Percentiles rank a stretch among this genome's conserved stretches.
Conservation (phyloP, 2,113 vertebrate genomes). For the Oncorhynchus clarkii region DNA sequence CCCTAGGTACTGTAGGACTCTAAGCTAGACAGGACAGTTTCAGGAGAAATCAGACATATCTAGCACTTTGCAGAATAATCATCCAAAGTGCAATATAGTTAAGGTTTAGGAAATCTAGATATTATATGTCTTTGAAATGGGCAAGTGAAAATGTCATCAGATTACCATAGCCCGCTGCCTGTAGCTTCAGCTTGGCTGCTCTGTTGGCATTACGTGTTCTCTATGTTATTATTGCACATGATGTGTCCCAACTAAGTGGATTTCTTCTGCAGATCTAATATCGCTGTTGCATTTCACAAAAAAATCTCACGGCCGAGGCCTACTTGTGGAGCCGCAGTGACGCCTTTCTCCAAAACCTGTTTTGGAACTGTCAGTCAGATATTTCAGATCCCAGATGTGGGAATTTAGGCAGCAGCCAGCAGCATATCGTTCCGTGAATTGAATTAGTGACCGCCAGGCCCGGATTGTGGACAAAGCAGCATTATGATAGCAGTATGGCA, state of each 20-base stretch:
- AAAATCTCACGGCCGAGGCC: background rate
- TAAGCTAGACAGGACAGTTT: constrained; percentile 11
- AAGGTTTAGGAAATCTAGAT: background rate
- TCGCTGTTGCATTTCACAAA: constrained; percentile 16
- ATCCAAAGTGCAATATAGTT: too few relatives aligned
- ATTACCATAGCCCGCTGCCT: constrained; percentile 25
- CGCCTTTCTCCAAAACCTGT: constrained; percentile 37
- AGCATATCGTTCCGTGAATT: constrained; percentile 12
- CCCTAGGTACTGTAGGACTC: constrained; percentile 1
- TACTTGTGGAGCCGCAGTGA: constrained; percentile 47
- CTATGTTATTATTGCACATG: constrained; percentile 21
- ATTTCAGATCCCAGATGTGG: constrained; percentile 47
- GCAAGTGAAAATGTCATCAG: background rate
- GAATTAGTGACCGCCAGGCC: constrained; percentile 1
- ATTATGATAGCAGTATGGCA: constrained; percentile 41
- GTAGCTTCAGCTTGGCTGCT: background rate
- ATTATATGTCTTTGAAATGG: background rate
- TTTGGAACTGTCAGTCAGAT: constrained; percentile 46
- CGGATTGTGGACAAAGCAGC: constrained; percentile 24
- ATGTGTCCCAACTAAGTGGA: constrained; percentile 13
- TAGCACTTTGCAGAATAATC: background rate
- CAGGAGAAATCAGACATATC: constrained; percentile 17
- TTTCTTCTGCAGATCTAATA: constrained; percentile 35
- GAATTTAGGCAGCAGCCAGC: constrained; percentile 28
- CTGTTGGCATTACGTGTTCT: background rate